These are phyloP conservation scores for Xanthorhoe spadicearia DNA, from an alignment of 2,888 invertebrate genomes.

Conservation along the genomic window DNA sequence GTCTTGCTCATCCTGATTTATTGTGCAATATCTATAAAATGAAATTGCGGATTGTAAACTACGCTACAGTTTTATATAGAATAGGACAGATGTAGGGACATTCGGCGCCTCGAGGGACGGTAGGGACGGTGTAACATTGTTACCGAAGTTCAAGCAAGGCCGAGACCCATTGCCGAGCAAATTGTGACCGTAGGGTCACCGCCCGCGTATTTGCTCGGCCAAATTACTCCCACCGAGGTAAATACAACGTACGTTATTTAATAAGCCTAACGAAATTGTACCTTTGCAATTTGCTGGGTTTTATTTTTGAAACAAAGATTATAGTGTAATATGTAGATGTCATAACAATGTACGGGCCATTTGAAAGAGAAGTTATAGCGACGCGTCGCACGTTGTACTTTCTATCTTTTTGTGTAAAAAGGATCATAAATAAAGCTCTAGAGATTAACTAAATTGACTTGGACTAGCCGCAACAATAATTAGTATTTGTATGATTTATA, in stretches of 20 bases:
- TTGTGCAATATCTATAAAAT: conserved; percentile 73
- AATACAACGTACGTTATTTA: conserved; percentile 69
- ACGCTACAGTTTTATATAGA: conserved; percentile 71
- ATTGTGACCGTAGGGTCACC: conserved; percentile 77
- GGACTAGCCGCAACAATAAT: conserved; percentile 72
- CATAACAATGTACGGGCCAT: conserved; percentile 71
- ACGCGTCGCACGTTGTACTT: conserved; percentile 51
- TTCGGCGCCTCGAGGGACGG: conserved; percentile 72
- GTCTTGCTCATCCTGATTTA: conserved; percentile 66
- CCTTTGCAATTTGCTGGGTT: conserved; percentile 44
- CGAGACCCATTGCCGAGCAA: conserved; percentile 71
- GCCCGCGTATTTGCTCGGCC: conserved; percentile 68
- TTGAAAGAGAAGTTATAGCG: conserved; percentile 70
- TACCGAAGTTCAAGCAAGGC: conserved; percentile 77
- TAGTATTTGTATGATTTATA: conserved; percentile 66
- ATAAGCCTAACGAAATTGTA: conserved; percentile 59
- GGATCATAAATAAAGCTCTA: conserved; percentile 62
- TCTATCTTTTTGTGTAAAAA: conserved; percentile 68
- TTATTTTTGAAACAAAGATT: conserved; percentile 58
- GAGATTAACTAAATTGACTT: conserved; percentile 69
- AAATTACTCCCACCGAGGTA: conserved; percentile 71
- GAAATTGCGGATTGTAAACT: conserved; percentile 73
- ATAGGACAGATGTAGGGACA: conserved; percentile 77
- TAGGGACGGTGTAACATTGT: conserved; percentile 76
- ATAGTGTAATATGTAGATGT: conserved; percentile 57